phyloP scores from a whole-genome alignment of 2,888 invertebrate genomes.

The Trachelus iudaicus region DNA sequence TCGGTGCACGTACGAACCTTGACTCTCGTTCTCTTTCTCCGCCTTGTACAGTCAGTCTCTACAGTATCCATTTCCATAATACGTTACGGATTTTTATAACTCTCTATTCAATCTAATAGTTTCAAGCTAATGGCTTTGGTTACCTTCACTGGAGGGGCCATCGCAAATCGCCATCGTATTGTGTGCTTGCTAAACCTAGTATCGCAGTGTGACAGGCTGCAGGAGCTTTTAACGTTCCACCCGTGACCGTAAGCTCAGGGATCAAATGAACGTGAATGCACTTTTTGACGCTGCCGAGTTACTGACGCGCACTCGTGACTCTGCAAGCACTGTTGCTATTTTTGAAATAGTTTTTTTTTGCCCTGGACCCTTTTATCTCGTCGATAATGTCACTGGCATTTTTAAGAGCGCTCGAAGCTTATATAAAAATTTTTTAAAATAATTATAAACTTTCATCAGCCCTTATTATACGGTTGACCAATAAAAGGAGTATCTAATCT shows the following conservation, averaged over 20 bases:
- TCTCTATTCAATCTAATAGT: slow-evolving; percentile 38
- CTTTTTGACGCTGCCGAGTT: not conserved
- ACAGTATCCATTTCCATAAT: slow-evolving; percentile 27
- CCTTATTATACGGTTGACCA: not conserved
- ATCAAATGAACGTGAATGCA: not conserved
- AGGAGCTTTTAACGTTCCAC: slow-evolving; percentile 47
- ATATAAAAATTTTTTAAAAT: too few species aligned
- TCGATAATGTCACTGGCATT: too few species aligned
- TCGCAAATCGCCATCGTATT: not conserved
- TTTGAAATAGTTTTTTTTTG: too few species aligned
- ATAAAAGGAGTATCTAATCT: not conserved
- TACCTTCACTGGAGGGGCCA: slow-evolving; percentile 27
- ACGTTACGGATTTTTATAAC: slow-evolving; percentile 25
- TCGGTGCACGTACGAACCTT: not conserved
- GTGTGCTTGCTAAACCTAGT: not conserved
- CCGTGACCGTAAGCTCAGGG: slow-evolving; percentile 4
- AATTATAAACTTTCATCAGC: not conserved
- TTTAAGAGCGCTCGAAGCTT: too few species aligned
- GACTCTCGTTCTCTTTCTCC: not conserved
- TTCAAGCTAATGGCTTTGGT: slow-evolving; percentile 47
- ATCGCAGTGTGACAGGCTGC: not conserved
- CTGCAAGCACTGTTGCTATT: too few species aligned
- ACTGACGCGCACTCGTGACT: not conserved
- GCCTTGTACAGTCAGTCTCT: not conserved
- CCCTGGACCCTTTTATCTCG: too few species aligned